A percentile compares a stretch with the other conserved stretches of the same genome.
phyloP scores from a whole-genome alignment of 2,888 invertebrate genomes.

The Autographa gamma region DNA sequence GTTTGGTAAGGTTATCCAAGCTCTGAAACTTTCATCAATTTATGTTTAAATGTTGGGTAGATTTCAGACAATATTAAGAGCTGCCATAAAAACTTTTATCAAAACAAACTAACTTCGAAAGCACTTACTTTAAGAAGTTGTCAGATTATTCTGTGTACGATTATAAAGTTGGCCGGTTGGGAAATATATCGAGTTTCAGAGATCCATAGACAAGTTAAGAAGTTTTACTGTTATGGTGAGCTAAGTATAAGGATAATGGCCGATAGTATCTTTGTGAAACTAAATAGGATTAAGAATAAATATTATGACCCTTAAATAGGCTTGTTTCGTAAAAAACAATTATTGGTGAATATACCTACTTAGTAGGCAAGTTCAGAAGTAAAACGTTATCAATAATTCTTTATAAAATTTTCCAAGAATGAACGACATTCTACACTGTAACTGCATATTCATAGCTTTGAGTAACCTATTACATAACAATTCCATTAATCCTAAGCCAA shows the following conservation, averaged over 20 bases:
- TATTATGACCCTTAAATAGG: too few species aligned
- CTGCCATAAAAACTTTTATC: constrained; percentile 15
- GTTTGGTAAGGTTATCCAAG: neutral
- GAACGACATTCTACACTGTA: too few species aligned
- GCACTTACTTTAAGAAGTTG: constrained; percentile 29
- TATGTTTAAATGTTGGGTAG: neutral
- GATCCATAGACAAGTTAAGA: constrained; percentile 20
- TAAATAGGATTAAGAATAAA: neutral
- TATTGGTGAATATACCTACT: too few species aligned
- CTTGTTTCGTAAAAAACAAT: too few species aligned
- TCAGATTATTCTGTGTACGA: constrained; percentile 19
- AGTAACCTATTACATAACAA: neutral
- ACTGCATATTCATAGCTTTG: too few species aligned
- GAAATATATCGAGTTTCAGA: constrained; percentile 33
- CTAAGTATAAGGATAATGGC: neutral
- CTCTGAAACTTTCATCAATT: neutral
- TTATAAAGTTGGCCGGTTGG: constrained; percentile 29
- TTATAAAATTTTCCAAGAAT: too few species aligned
- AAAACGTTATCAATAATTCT: too few species aligned
- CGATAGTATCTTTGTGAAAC: neutral
- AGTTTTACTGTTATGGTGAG: constrained; percentile 10
- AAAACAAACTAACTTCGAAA: constrained; percentile 27
- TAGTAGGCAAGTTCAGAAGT: too few species aligned
- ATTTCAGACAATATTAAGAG: constrained; percentile 5
- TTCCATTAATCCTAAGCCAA: neutral